These are phyloP conservation scores for Macquaria australasica DNA, from an alignment of 2,113 vertebrate genomes.

Conservation along the genomic window DNA sequence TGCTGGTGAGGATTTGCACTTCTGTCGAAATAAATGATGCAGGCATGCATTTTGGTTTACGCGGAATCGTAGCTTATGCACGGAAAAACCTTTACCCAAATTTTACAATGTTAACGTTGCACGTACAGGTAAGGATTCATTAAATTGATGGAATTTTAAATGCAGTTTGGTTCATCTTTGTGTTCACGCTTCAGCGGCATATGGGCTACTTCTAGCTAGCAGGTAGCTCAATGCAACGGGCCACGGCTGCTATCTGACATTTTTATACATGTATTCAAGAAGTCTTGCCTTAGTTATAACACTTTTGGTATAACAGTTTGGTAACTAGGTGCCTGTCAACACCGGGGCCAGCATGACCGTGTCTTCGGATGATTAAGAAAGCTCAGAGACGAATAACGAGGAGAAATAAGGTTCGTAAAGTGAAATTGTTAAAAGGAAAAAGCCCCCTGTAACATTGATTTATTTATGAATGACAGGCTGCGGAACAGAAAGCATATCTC, in stretches of 20 bases:
- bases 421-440: not conserved
- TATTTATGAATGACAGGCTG: conserved; percentile 44
- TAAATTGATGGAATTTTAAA: not conserved
- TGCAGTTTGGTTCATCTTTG: not conserved
- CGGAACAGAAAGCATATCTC: conserved; percentile 73
- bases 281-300: accelerated
- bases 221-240: not conserved
- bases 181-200: not conserved
- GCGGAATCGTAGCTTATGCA: not conserved
- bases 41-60: accelerated
- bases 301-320: not conserved
- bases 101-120: not conserved
- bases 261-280: not conserved
- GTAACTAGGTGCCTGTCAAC: not conserved
- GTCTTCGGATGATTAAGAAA: not conserved
- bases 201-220: not conserved
- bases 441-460: not conserved
- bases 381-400: not conserved
- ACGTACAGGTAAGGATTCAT: accelerated
- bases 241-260: not conserved
- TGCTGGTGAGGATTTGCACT: not conserved
- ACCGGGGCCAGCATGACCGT: not conserved
- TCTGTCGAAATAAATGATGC: not conserved
- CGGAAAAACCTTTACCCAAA: accelerated
- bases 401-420: not conserved